Base-by-base conservation (phyloP, 2,797 vertebrate genomes). In the Limnodromus scolopaceus region DNA sequence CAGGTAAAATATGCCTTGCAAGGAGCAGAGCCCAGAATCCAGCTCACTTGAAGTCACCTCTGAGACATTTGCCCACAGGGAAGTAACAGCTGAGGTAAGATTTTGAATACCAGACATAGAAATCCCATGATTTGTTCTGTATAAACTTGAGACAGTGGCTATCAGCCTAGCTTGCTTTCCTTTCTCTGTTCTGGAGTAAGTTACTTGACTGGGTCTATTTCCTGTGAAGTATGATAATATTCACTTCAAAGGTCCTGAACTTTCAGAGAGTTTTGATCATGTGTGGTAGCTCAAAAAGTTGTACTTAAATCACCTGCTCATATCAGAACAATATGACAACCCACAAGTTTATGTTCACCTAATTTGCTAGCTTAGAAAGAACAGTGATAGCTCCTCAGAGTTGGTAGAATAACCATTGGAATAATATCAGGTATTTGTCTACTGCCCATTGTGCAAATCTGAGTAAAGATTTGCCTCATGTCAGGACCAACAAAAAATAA, bases 381-480 rank as follows among this genome's bases (percentile, higher is more conserved):
- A 45, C 28, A 34, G 48, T 0, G 0, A 39, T 2, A 6, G 11
- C 27, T 75, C n/a, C 36, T 91, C 63, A 41, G 46, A 30, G 19
- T 8, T 78, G 19, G 5, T 27, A 64, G 27, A 53, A 57, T 0
- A 53, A 28, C 28, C 17, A 32, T 2, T 78, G 34, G 74, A 77
- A 84, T 18, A 43, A 1, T 55, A 41, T 9, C 25, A 45, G 28
- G 25, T 77, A 57, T 69, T 60, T 49, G 32, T 57, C 22, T 90
- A 49, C 53, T 77, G n/a, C 5, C 13, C 11, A 9, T 36, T 48
- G 20, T 55, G 22, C 46, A 77, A 53, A 70, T 48, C 32, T 48
- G 32, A 81, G 23, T n/a, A 58, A 85, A 57, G 16, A 13, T 15
- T 81, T 78, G 10, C 30, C 18, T 84, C 30, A 41, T 34, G 11